Evolutionary conservation across 2,113 vertebrate species (phyloP), one percentile per base, ranked within the genome.

Genomic region (Haemorhous mexicanus): DNA sequence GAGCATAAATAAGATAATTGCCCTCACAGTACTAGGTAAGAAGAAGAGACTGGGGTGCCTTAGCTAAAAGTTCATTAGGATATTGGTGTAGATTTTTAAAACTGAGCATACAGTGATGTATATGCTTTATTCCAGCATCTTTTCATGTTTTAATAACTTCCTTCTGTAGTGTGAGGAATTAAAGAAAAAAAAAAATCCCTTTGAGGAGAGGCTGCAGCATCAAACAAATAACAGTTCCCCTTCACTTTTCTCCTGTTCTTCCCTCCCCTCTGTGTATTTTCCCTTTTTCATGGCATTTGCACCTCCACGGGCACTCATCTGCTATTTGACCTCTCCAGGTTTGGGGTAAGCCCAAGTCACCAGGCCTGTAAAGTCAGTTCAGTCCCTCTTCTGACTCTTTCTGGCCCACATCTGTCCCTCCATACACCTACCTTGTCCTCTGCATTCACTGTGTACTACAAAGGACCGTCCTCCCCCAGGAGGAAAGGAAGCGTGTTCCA

Each of bases 1-100:
- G 75, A 87, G 78, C 75, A 91, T 80, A 93, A 93, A 86, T 55
- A 87, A 74, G 59, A 85, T n/a, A 4, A 27, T 81, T 94, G 94
- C 90, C 55, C 68, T 94, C 55, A 80, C 75, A 87, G 63, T 59
- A 77, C 49, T 70, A 92, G 72, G 63, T 83, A 74, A 79, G 87
- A 79, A 58, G 63, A 93, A 81, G 50, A 91, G 55, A 93, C 4
- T 88, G 63, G 72, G 47, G 55, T 74, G 55, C 27, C 35, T 73
- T 79, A 73, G 43, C 47, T 76, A 15, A 27, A 81, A 91, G 53
- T 84, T 79, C 78, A 63, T 91, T 85, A 66, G 52, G 50, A 69
- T 79, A 53, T 50, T 27, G 14, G n/a, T 61, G 41, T 20, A 62
- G 63, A 63, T 39, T 83, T 77, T 95, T 75, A 28, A 28, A 76